Evolutionary conservation across 2,888 invertebrate species (phyloP), one percentile per base, ranked within the genome.

Genomic region (Sthenelais limicola): DNA sequence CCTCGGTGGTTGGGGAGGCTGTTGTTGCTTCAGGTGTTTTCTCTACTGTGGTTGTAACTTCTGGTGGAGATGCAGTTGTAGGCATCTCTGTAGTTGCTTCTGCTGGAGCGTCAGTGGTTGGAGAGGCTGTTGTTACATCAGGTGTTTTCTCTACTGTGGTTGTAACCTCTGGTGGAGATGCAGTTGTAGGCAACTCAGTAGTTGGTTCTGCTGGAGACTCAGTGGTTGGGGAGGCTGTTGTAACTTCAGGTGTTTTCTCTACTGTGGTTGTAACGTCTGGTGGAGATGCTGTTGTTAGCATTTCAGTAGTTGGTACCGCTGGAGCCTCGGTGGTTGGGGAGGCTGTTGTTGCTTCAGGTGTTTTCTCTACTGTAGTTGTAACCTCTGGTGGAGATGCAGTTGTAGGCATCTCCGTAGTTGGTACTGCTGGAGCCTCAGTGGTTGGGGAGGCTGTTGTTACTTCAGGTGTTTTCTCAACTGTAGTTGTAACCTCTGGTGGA

Each of bases 41-140:
- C 15, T 9, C 52, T 4, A 5, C 52, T 52, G 21, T 52, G 15
- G 52, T 52, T 5, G 52, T 4, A 24, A 30, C 32, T 4, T 3
- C 56, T 56, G 56, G n/a, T 56, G 56, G 18, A 3, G 28, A 7
- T 33, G 56, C 56, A 5, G 3, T 18, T 56, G 56, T 32, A 28
- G 56, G 3, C 5, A 5, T 32, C 15, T 9, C 5, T 54, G 54
- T 54, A 9, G 54, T 21, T 54, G 54, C 54, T 26, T 28, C 28
- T 5, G 9, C 54, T 54, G 28, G 12, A 24, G 24, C 54, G 9
- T 54, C 32, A 4, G 54, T 54, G 5, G 54, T 21, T 54, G n/a
- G 5, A 5, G 28, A n/a, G n/a, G n/a, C n/a, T n/a, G n/a, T n/a
- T n/a, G n/a, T n/a, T n/a, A n/a, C 54, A 7, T 54, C 54, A 4